phyloP scores from a whole-genome alignment of 2,113 vertebrate genomes.

The Equus quagga region DNA sequence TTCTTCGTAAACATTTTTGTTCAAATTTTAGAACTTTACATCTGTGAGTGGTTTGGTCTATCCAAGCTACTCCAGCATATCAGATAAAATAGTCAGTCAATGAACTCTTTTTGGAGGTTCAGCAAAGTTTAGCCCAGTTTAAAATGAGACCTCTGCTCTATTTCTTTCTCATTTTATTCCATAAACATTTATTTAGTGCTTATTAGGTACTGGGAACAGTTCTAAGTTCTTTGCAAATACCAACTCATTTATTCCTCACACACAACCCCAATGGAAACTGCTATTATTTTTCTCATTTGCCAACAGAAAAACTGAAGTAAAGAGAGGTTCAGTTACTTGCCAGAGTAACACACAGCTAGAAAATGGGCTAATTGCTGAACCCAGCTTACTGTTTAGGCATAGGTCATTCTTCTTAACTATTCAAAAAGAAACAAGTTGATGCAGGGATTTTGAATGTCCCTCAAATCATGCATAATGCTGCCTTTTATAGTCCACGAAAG shows the following conservation, averaged over 20 bases:
- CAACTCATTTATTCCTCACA: background rate
- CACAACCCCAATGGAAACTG: background rate
- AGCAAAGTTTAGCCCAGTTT: background rate
- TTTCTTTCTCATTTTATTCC: background rate
- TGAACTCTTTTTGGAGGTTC: background rate
- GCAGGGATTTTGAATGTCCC: background rate
- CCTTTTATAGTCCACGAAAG: background rate
- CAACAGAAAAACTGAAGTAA: background rate
- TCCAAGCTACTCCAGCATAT: background rate
- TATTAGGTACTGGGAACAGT: background rate
- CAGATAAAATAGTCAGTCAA: background rate
- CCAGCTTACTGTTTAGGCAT: background rate
- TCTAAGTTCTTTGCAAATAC: background rate
- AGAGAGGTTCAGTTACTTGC: background rate
- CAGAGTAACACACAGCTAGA: background rate
- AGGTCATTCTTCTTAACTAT: background rate
- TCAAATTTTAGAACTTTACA: background rate
- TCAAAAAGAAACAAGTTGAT: background rate
- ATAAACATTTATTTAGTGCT: background rate
- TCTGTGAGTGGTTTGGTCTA: background rate
- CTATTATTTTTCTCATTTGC: background rate
- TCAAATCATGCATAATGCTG: background rate
- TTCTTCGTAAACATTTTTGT: conserved; percentile 1
- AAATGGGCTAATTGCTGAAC: background rate
- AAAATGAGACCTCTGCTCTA: background rate